A percentile compares a stretch with the other conserved stretches of the same genome.
Evolutionary conservation across 2,113 vertebrate species (phyloP).

Genomic region (Alosa alosa): DNA sequence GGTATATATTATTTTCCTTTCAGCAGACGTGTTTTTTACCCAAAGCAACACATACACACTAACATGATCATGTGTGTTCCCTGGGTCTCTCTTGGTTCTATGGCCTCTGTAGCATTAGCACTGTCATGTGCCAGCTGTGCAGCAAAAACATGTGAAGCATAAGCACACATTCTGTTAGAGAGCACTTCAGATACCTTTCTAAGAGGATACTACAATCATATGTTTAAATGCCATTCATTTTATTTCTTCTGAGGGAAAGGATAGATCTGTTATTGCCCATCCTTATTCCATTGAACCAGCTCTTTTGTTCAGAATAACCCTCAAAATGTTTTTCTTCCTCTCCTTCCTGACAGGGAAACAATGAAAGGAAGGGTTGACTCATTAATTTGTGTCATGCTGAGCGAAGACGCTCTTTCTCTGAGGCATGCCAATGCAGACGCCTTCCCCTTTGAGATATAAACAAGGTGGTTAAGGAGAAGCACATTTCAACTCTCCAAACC

Average conservation of each 20-base stretch:
- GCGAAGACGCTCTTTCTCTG: conserved; percentile 28
- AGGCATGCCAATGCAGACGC: conserved; percentile 28
- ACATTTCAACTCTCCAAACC: not conserved
- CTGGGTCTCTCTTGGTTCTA: too few relatives aligned
- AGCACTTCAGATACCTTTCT: not conserved
- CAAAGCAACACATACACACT: not conserved
- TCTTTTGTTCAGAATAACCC: not conserved
- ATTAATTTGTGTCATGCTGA: conserved; percentile 48
- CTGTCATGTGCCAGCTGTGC: not conserved
- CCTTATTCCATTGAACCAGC: not conserved
- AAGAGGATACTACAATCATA: not conserved
- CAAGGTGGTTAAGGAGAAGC: conserved; percentile 41
- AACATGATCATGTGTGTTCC: not conserved
- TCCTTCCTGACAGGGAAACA: not conserved
- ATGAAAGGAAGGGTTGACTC: conserved; percentile 27
- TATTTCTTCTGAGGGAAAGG: not conserved
- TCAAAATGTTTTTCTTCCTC: not conserved
- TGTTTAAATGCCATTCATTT: not conserved
- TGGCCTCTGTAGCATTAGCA: not conserved
- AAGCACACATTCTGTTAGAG: not conserved
- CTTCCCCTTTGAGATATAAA: conserved; percentile 40
- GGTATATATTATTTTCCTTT: not conserved
- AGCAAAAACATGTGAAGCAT: not conserved
- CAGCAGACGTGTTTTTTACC: not conserved
- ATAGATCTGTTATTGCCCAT: not conserved